These are phyloP conservation scores for Gnatocerus cornutus DNA, from an alignment of 2,888 invertebrate genomes.

Conservation along the genomic window DNA sequence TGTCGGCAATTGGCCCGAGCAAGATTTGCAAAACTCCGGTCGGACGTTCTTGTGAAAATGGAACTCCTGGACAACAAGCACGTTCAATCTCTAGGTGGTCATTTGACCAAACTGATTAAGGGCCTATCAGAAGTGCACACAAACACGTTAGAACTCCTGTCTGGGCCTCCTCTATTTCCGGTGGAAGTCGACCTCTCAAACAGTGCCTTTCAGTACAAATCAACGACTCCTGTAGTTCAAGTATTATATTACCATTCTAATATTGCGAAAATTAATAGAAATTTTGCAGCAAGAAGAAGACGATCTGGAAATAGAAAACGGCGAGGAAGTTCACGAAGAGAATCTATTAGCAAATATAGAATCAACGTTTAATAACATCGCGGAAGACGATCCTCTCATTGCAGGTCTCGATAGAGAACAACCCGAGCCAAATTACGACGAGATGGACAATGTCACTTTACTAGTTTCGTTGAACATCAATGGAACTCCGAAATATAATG, in stretches of 20 bases:
- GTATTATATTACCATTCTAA: slow-evolving; percentile 53
- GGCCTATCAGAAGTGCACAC: slow-evolving; percentile 79
- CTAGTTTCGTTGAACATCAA: slow-evolving; percentile 67
- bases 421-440: slow-evolving; percentile 68
- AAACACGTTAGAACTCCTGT: slow-evolving; percentile 84
- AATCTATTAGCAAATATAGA: slow-evolving; percentile 49
- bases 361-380: slow-evolving; percentile 20
- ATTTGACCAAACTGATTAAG: slow-evolving; percentile 87
- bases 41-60: slow-evolving; percentile 96
- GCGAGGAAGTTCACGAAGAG: slow-evolving; percentile 63
- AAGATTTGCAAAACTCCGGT: slow-evolving; percentile 87
- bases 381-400: slow-evolving; percentile 46
- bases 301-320: slow-evolving; percentile 71
- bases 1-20: slow-evolving; percentile 96
- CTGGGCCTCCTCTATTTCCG: slow-evolving; percentile 88
- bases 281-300: slow-evolving; percentile 70
- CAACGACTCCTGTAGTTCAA: slow-evolving; percentile 72
- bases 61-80: slow-evolving; percentile 98
- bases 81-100: slow-evolving; percentile 94
- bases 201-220: slow-evolving; percentile 93
- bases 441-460: slow-evolving; percentile 70
- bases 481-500: slow-evolving; percentile 51
- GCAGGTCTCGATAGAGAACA: slow-evolving; percentile 45
- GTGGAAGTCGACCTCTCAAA: slow-evolving; percentile 96
- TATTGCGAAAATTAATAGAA: too few species aligned